A percentile compares a stretch with the other conserved stretches of the same genome.
phyloP scores from a whole-genome alignment of 1,140 invertebrate species.

The Drosophila cardini region DNA sequence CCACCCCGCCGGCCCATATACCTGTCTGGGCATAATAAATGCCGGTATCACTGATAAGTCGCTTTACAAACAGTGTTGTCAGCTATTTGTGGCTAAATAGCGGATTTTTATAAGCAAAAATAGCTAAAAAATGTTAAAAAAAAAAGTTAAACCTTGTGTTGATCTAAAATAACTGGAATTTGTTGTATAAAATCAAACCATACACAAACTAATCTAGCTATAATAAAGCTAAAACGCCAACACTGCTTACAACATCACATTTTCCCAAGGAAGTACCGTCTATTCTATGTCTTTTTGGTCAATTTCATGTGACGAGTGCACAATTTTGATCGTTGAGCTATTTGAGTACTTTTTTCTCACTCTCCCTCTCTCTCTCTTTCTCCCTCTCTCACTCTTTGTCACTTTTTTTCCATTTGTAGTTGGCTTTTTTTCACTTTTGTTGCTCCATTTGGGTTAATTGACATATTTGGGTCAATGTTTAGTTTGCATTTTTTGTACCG shows the following conservation, averaged over 20 bases:
- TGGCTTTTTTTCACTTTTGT: constrained; percentile 31
- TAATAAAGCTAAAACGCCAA: too few relatives aligned
- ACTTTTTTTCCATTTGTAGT: not conserved
- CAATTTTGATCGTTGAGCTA: constrained; percentile 53
- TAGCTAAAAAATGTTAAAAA: too few relatives aligned
- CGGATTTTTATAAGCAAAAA: too few relatives aligned
- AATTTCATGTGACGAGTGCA: constrained; percentile 51
- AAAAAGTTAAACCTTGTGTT: too few relatives aligned
- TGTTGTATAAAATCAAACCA: too few relatives aligned
- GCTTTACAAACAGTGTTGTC: constrained; percentile 13
- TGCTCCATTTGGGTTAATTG: constrained; percentile 68
- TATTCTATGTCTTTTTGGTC: constrained; percentile 32
- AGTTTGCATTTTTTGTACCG: constrained; percentile 63
- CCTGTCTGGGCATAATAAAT: not conserved
- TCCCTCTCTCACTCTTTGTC: not conserved
- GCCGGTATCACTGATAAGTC: constrained; percentile 50
- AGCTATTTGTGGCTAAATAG: too few relatives aligned
- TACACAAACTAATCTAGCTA: too few relatives aligned
- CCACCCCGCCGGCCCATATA: not conserved
- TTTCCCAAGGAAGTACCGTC: not conserved
- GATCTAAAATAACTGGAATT: too few relatives aligned
- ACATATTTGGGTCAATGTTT: constrained; percentile 77
- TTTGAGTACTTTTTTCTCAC: constrained; percentile 23
- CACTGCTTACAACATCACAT: not conserved
- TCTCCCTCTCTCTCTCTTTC: constrained; percentile 1